Evolutionary conservation across 2,113 vertebrate species (phyloP), one percentile per base, ranked within the genome.

Genomic region (Arenaria interpres): DNA sequence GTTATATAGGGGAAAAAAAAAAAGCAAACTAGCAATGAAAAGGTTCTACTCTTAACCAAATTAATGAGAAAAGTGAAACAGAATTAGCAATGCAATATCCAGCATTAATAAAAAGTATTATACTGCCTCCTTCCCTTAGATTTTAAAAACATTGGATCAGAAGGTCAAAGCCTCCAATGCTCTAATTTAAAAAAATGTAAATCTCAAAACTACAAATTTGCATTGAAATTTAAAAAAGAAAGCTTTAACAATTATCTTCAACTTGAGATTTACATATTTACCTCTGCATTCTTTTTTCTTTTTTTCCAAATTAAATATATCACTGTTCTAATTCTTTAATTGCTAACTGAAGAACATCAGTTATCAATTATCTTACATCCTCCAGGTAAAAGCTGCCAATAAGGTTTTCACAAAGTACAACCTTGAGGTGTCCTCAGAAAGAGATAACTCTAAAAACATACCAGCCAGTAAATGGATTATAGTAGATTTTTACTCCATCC

Each of bases 401-500:
- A 73, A 60, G 6, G 73, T 56, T 96, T 92, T 77, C 53, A 92
- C 5, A 37, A 89, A 92, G 25, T 32, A 90, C 54, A 92, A 64
- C 14, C 62, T 35, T 56, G 22, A 91, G 17, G 10, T 63, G 21
- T 33, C 79, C 62, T 32, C 37, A 87, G 67, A 39, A 91, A 76
- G 8, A 46, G 14, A 33, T 72, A 94, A 91, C 15, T 54, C 33
- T 10, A 64, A 72, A 90, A 91, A 96, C 99, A 79, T 98, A 99
- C 99, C 99, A 99, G 98, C 99, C 99, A 59, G 99, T 99, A 59
- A 99, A 99, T 7, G 99, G 99, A 96, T 99, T 99, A 97, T 99
- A 99, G 97, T 98, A 99, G 79, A 99, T 97, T 97, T 99, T 99
- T 88, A 99, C 98, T 85, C 98, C 98, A 78, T 99, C 99, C 88